A percentile compares a stretch with the other conserved stretches of the same genome.
phyloP scores from a whole-genome alignment of 1,140 invertebrate species.

The Rhagoletis zephyria region DNA sequence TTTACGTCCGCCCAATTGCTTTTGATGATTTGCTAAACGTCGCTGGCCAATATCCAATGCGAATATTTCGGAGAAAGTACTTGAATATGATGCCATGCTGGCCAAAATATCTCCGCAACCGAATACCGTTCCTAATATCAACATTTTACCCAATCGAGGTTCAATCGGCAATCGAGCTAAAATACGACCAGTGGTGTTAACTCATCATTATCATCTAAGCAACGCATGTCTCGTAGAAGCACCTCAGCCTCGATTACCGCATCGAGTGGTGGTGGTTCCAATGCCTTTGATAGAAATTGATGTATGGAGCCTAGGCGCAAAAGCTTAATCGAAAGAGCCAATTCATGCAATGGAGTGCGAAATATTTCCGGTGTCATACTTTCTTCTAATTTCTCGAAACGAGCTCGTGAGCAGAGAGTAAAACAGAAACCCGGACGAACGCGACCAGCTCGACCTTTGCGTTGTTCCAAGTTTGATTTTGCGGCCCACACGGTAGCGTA shows the following conservation, averaged over 20 bases:
- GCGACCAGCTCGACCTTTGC: conserved; percentile 90
- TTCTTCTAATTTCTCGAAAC: conserved; percentile 86
- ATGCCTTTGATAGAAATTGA: conserved; percentile 93
- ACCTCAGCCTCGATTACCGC: conserved; percentile 93
- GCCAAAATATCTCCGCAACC: conserved; percentile 89
- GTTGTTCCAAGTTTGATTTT: conserved; percentile 91
- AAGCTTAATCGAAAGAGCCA: conserved; percentile 84
- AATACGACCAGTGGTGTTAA: conserved; percentile 90
- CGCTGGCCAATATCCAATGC: conserved; percentile 79
- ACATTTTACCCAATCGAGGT: conserved; percentile 94
- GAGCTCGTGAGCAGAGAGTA: conserved; percentile 85
- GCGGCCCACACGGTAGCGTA: conserved; percentile 95
- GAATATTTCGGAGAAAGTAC: conserved; percentile 93
- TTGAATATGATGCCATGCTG: conserved; percentile 94
- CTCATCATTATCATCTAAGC: conserved; percentile 87
- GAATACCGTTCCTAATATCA: conserved; percentile 90
- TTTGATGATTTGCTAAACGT: conserved; percentile 83
- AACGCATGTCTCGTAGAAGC: conserved; percentile 85
- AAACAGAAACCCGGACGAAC: conserved; percentile 91
- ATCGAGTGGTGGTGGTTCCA: conserved; percentile 93
- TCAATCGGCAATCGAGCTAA: conserved; percentile 94
- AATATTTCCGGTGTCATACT: conserved; percentile 97
- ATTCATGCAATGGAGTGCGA: conserved; percentile 92
- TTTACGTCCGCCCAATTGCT: conserved; percentile 86
- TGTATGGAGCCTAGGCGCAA: conserved; percentile 90